Evolutionary conservation across 2,797 vertebrate genomes (phyloP), one percentile per base, ranked within the genome.

Genomic region (Catostomus latipinnis): DNA sequence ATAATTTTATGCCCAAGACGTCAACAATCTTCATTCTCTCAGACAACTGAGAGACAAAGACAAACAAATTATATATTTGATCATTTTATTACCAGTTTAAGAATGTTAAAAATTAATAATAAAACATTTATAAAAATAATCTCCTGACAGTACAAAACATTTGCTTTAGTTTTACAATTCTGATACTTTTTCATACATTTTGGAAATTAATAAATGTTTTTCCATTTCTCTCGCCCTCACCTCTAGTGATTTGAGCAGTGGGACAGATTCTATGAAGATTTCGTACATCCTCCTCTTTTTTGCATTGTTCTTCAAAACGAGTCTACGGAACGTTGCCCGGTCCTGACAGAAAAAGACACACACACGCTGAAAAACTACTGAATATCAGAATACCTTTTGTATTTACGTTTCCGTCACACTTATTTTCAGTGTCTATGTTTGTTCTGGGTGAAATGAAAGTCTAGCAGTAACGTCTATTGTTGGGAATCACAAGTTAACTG

Each of bases 11-110:
- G 85, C 96, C 97, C 91, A 98, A 95, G 88, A 99, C 97, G 84
- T 99, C 97, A 84, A 97, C 97, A 75, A 99, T 97, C 92, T 98
- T 99, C 97, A 98, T 97, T 90, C 97, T 91, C 83, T 99, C 97
- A 61, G 94, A 96, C 74, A 91, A 81, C 97, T 99, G 82, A 14
- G n/a, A 16, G 18, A 1, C 5, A 49, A 6, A 68, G 34, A 34
- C 34, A 11, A 53, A 1, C 16, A 18, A 18, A 18, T 18, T 18
- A 18, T 18, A 61, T 6, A 16, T 54, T 43, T 9, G 0, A 50
- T 68, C 1, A 48, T 65, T 54, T n/a, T 6, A 46, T 48, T 53
- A 46, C 14, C 5, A 1, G 1, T 62, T 6, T 43, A 60, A 50
- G 8, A 43, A 46, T 10, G 11, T 5, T 13, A 53, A 10, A 58